These are phyloP conservation scores for human DNA, from an alignment of 2,113 vertebrate species.

Conservation along the genomic window DNA sequence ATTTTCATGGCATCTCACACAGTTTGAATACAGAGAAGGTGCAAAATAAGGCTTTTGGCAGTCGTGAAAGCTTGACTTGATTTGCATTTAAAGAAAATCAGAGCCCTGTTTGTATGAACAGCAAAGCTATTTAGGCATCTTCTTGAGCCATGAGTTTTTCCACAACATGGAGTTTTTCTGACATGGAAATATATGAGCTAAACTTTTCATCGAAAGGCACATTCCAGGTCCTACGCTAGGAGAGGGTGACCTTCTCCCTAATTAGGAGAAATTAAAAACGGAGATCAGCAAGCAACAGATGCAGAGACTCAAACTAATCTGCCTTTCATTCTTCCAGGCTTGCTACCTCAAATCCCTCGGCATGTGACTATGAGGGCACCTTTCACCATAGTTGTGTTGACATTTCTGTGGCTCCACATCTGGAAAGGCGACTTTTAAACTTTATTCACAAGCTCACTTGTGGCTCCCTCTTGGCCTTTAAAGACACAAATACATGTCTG, in stretches of 20 bases:
- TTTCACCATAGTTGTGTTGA: not conserved
- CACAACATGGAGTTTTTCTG: not conserved
- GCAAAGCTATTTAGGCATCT: not conserved
- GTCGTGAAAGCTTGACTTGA: not conserved
- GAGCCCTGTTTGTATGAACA: not conserved
- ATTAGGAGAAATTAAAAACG: not conserved
- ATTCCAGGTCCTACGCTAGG: not conserved
- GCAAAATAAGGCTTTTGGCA: not conserved
- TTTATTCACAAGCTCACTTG: not conserved
- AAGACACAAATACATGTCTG: not conserved
- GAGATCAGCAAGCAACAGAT: not conserved
- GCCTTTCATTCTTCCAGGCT: not conserved
- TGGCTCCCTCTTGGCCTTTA: slow-evolving; percentile 19
- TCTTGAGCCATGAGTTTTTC: not conserved
- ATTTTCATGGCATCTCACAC: not conserved
- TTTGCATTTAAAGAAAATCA: not conserved
- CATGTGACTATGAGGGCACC: not conserved
- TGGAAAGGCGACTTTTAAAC: slow-evolving; percentile 19
- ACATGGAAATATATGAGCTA: not conserved
- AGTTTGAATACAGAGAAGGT: not conserved
- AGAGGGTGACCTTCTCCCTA: not conserved
- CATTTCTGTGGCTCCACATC: not conserved
- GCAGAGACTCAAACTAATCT: not conserved
- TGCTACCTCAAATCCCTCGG: rapidly evolving
- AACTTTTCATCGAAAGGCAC: not conserved